A percentile compares a stretch with the other conserved stretches of the same genome.
phyloP scores from a whole-genome alignment of 2,888 invertebrate genomes.

The Lasioglossum marginatum region DNA sequence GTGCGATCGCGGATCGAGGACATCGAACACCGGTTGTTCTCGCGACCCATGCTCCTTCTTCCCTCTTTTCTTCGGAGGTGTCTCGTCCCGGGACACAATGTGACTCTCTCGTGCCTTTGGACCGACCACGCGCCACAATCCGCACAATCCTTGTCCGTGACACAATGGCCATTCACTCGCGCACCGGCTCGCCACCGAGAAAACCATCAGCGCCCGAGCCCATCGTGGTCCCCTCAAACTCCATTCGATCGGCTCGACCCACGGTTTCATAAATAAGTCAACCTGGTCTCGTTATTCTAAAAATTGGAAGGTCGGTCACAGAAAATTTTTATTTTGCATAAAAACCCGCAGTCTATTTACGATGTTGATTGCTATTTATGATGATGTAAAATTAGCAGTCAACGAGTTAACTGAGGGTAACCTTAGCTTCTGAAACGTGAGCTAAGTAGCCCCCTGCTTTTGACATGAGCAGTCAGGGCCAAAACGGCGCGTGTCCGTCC shows the following conservation, averaged over 20 bases:
- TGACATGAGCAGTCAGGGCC: too few species aligned
- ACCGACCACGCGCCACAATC: conserved; percentile 3
- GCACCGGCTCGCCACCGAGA: not conserved
- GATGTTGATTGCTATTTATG: too few species aligned
- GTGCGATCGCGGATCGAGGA: not conserved
- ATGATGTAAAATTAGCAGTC: too few species aligned
- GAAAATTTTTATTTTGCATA: too few species aligned
- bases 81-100: conserved; percentile 50
- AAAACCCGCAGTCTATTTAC: too few species aligned
- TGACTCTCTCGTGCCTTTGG: conserved; percentile 37
- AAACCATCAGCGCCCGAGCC: not conserved
- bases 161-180: conserved; percentile 46
- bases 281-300: not conserved
- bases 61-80: conserved; percentile 23
- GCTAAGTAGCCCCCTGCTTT: too few species aligned
- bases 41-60: not conserved
- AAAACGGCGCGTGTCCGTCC: not conserved
- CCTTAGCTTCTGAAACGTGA: too few species aligned
- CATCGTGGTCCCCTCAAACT: not conserved
- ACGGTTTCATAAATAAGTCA: not conserved
- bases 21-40: conserved; percentile 45
- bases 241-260: not conserved
- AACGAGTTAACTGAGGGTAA: too few species aligned
- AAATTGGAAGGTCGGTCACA: not conserved
- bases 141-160: conserved; percentile 48